Conservation (phyloP, 2,888 invertebrate genomes). For the Limnephilus marmoratus region DNA sequence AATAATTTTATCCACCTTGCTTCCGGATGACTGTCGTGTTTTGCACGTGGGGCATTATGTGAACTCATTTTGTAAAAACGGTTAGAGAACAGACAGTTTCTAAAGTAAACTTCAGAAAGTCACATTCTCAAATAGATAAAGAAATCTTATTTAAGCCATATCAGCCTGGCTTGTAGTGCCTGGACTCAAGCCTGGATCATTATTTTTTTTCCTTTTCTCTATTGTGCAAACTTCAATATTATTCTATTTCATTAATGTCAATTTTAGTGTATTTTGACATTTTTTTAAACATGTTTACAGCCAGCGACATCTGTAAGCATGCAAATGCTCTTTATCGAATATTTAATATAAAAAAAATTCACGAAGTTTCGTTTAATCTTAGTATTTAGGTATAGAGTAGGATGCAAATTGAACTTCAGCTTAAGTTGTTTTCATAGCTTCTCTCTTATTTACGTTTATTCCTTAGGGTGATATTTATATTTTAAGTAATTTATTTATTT, state of each 20-base stretch:
- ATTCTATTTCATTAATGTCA: neutral
- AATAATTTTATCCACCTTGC: neutral
- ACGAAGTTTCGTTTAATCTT: neutral
- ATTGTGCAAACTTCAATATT: neutral
- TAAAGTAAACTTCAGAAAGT: neutral
- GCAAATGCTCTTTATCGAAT: neutral
- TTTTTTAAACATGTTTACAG: neutral
- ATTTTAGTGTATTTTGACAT: neutral
- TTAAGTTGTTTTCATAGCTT: neutral
- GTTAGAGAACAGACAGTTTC: neutral
- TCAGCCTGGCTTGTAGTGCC: neutral
- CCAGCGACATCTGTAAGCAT: neutral
- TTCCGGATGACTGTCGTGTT: neutral
- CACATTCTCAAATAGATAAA: neutral
- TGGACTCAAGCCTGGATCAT: fast-evolving
- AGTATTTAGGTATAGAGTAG: too few relatives aligned
- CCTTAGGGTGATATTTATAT: too few relatives aligned
- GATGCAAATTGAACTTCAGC: too few relatives aligned
- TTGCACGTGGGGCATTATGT: neutral
- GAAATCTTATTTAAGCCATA: neutral
- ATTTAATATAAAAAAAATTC: too few relatives aligned
- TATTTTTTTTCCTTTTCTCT: neutral
- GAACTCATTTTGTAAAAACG: neutral
- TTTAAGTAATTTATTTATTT: too few relatives aligned
- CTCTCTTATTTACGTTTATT: neutral